A percentile compares a stretch with the other conserved stretches of the same genome.
Conservation (phyloP, 2,113 vertebrate genomes). For the Lagopus muta region DNA sequence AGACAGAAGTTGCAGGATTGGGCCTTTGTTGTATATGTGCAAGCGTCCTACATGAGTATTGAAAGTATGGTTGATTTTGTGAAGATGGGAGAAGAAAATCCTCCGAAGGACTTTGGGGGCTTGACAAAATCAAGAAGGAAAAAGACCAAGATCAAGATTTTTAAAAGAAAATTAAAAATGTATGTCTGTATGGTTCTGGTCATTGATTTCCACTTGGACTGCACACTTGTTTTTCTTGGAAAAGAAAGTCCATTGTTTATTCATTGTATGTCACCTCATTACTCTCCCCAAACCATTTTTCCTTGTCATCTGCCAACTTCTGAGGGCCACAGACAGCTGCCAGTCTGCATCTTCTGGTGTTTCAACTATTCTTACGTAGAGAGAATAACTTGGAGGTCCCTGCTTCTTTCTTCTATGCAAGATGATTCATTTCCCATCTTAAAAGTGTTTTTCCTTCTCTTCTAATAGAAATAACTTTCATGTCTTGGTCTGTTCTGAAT, state of each 20-base stretch:
- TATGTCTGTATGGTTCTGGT: not conserved
- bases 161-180: not conserved
- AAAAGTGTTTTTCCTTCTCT: not conserved
- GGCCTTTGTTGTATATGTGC: slow-evolving; percentile 17
- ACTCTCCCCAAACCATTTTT: not conserved
- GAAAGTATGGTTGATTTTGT: not conserved
- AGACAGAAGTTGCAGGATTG: not conserved
- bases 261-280: not conserved
- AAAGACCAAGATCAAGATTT: not conserved
- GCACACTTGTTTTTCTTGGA: not conserved
- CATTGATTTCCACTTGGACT: not conserved
- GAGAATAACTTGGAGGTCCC: not conserved
- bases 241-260: not conserved
- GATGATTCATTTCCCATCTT: not conserved
- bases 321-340: not conserved
- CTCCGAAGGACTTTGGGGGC: not conserved
- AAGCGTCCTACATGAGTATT: not conserved
- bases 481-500: not conserved
- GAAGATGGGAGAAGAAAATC: not conserved
- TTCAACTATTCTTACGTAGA: not conserved
- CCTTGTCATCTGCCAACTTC: not conserved
- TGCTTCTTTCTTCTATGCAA: not conserved
- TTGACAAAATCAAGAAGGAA: not conserved
- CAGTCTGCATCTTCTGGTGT: not conserved
- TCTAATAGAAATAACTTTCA: not conserved